Base-by-base conservation (phyloP, 2,113 vertebrate genomes). In the Tachuris rubrigastra region DNA sequence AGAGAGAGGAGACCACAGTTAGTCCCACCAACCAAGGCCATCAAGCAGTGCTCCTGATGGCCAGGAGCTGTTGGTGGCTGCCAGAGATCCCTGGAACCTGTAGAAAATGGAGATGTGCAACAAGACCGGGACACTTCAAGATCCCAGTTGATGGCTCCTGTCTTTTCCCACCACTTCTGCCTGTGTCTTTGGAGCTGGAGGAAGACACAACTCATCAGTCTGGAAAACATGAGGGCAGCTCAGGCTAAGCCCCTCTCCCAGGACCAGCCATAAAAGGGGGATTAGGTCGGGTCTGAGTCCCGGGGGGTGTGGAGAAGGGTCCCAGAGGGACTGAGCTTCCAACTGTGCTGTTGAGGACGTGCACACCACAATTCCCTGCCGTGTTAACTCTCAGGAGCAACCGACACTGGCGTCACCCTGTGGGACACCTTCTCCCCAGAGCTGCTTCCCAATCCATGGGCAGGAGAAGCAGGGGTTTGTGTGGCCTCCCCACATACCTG, bases 311-410 rank as follows among this genome's bases (percentile, higher is more conserved):
- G 37, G 78, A 79, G 59, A 50, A 24, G 56, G 63, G 35, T 39
- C 47, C 35, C 35, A 21, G 27, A 79, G 28, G 2, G 14, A 63
- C 5, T 16, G 72, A 82, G 39, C 49, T 75, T 78, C 33, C 37
- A 79, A 31, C 67, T n/a, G 33, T 79, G 67, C 77, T 60, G 35
- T 12, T 42, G 77, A 47, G 22, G 58, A 59, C 14, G 16, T 60
- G 13, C 19, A 35, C 24, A 21, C 10, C 1, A 1, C 49, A 20
- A 5, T 49, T 72, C 19, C 33, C 8, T 1, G 0, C 69, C 73
- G 59, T 1, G 0, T 47, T 76, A 59, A 27, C 12, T 18, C 37
- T 47, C 53, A 39, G 47, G 39, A 63, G n/a, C 15, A 81, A 73
- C 3, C 12, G 33, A 59, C 41, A 41, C 16, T 0, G 1, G 12